Base-by-base conservation (phyloP, 2,888 invertebrate species). In the Andrena marginata region DNA sequence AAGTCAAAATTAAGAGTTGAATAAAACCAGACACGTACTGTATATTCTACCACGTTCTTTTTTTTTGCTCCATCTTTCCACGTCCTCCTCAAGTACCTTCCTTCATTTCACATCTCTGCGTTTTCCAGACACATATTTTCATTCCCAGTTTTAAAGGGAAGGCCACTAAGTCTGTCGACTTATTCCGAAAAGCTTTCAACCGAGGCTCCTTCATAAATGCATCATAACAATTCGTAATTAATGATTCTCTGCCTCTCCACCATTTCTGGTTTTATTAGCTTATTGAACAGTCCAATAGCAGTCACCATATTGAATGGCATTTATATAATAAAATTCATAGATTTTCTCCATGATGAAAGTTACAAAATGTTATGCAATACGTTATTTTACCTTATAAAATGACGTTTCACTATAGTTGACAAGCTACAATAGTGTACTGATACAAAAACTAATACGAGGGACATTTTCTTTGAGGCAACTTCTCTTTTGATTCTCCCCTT, bases 1-100 rank as follows among this genome's bases (percentile, higher is more conserved):
- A 67, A 67, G 20, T 67, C 20, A 35, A 68, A 73, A 73, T 73
- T 67, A 67, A 26, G 29, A 2, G n/a, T 4, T 13, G 33, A 67
- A 56, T 54, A 35, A 73, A 67, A 54, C 16, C 33, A 35, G 20
- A 42, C 35, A 35, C 35, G 67, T 56, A 13, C 26, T 42, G 0
- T 42, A 16, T 42, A 29, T 20, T 35, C 35, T 42, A 16, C 20
- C 10, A 20, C 8, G 10, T 56, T 54, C 35, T 20, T 51, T 23
- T 51, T 23, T 35, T 0, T n/a, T 35, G 4, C 42, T 42, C 1
- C 13, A 42, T 42, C 2, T 33, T 33, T 35, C 10, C n/a, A 23
- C 26, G 23, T 1, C 10, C 29, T 54, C 13, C 23, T 29, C 4
- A 29, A 54, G 29, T 56, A 26, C 2, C 26, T 26, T 42, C 35